Base-by-base conservation (phyloP, 2,113 vertebrate species). In the Burhinus oedicnemus region DNA sequence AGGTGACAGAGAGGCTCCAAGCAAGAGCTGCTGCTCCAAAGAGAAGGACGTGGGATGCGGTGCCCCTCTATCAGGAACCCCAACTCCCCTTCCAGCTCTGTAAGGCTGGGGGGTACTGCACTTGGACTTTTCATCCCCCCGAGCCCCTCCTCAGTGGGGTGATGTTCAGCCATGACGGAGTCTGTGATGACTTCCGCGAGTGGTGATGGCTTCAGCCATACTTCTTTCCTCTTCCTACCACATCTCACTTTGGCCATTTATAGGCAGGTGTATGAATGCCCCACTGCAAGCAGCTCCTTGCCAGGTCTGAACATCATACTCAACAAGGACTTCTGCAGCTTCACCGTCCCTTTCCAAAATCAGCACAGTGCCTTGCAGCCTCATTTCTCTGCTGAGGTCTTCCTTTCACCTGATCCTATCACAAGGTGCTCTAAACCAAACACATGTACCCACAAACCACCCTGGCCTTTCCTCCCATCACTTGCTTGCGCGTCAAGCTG, bases 61-160 rank as follows among this genome's bases (percentile, higher is more conserved):
- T 51, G 25, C 5, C 23, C 27, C 38, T 81, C 57, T 65, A 6
- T 0, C 2, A 8, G 45, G 57, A 89, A 47, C 4, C 23, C 52
- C 30, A 38, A 25, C 22, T 74, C 27, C 38, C 40, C 12, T 55
- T 74, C 51, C 4, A 5, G 51, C 23, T 47, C 10, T 8, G 34
- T 4, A 15, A 65, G 34, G 40, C 38, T 40, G 19, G 16, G 16
- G n/a, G n/a, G 11, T 54, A 36, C 45, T 83, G 40, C 66, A 80
- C 34, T 26, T 8, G 20, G 42, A 44, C 42, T 30, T 64, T 36
- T 36, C n/a, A 23, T 15, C 8, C 16, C 22, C 8, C 6, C 18
- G 19, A 27, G 12, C 6, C 12, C 42, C 3, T 54, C 30, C 61
- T 54, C 1, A 0, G 30, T 1, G 1, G 25, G 8, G 22, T 2